Evolutionary conservation across 1,140 invertebrate genomes (phyloP).

Genomic region (Drosophila arizonae): DNA sequence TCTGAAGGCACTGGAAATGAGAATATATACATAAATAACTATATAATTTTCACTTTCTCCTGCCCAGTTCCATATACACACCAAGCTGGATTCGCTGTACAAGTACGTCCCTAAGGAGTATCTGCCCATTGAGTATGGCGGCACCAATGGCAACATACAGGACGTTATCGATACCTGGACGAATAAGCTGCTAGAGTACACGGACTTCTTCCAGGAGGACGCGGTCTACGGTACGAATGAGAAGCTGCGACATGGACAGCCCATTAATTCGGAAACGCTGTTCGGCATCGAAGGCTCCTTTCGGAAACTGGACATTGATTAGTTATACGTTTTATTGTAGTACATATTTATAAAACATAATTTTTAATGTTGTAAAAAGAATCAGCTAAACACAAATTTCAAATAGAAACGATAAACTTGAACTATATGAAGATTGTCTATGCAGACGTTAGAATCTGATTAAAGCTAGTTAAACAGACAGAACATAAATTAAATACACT

Average conservation of each 20-base stretch:
- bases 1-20: background rate
- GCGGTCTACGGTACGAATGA: constrained; percentile 85
- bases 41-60: background rate
- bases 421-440: background rate
- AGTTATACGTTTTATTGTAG: constrained; percentile 30
- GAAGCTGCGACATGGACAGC: constrained; percentile 84
- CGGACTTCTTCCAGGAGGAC: constrained; percentile 84
- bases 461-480: background rate
- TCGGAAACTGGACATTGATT: constrained; percentile 84
- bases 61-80: constrained; percentile 84
- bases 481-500: background rate
- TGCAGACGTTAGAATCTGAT: too few species aligned
- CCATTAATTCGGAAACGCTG: constrained; percentile 85
- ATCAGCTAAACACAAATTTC: constrained; percentile 21
- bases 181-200: constrained; percentile 83
- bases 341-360: constrained; percentile 37
- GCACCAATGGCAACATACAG: constrained; percentile 83
- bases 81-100: constrained; percentile 83
- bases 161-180: constrained; percentile 84
- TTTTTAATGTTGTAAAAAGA: constrained; percentile 35
- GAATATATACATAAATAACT: background rate
- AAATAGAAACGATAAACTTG: constrained; percentile 21
- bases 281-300: constrained; percentile 88
- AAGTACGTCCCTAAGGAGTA: constrained; percentile 84
- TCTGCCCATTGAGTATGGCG: constrained; percentile 85